Evolutionary conservation across 2,888 invertebrate genomes (phyloP), one percentile per base, ranked within the genome.

Genomic region (Cyaniris semiargus): DNA sequence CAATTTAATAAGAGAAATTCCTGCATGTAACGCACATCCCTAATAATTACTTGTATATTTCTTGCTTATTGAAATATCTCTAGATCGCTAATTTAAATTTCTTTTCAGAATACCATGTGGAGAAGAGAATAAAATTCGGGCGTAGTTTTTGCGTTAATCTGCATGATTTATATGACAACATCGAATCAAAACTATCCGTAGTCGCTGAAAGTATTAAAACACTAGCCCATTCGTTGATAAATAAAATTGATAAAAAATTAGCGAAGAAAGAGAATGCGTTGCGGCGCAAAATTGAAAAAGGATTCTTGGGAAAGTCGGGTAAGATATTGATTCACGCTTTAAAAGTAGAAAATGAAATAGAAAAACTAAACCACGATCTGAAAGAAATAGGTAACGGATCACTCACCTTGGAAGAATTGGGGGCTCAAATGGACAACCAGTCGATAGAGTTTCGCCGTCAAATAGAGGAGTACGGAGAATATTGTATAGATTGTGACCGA

Each of bases 161-260:
- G 23, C 5, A 66, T 31, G 66, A 66, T 66, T 18, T 66, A 66
- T 66, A 66, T 15, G 27, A 66, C 5, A 66, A 66, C 27, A 66
- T 66, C 1, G 66, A 66, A 27, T 27, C 66, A 66, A 66, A 66
- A 27, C 18, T 66, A 27, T 6, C 66, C 5, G 13, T 66, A 31
- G 27, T 66, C 27, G 66, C 27, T 2, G 66, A 66, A 31, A 66
- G 27, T 66, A 66, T 66, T 13, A 66, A 66, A 31, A 27, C 27
- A 15, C 5, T 18, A 27, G 66, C 66, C 27, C 66, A 66, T 66
- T 66, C 66, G 5, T 31, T 66, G 15, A 66, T 66, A 66, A 66
- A 66, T 66, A 66, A 66, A 31, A 27, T 27, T 31, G 66, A 66
- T 31, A 66, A 66, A 31, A 66, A 66, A 31, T 66, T 66, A 66